Conservation (phyloP, 2,888 invertebrate species). For the Disparrhopalites patrizii region DNA sequence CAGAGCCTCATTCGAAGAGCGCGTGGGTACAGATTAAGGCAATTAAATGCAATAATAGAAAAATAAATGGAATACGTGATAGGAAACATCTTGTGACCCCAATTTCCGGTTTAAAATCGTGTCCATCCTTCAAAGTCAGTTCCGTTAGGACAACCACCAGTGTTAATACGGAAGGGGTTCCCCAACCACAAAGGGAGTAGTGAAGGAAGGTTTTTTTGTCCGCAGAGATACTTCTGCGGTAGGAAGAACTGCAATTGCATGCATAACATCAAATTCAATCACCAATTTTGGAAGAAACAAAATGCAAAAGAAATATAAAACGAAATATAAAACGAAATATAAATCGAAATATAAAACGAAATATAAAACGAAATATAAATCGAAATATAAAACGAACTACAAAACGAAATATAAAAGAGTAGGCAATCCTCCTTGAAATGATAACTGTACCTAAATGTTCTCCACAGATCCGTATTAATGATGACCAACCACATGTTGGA, state of each 20-base stretch:
- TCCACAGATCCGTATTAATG: conserved; percentile 21
- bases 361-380: too few species aligned
- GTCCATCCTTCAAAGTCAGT: background rate
- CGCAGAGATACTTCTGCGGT: background rate
- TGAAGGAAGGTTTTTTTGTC: background rate
- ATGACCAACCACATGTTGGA: conserved; percentile 21
- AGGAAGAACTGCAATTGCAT: too few species aligned
- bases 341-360: too few species aligned
- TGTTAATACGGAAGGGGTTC: background rate
- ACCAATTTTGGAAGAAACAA: background rate
- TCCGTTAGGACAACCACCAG: background rate
- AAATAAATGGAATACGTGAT: conserved; percentile 10
- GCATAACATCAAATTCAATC: background rate
- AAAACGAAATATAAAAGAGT: background rate
- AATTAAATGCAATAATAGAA: background rate
- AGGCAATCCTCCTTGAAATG: too few species aligned
- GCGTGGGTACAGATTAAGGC: background rate
- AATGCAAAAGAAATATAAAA: background rate
- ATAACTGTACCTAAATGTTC: conserved; percentile 23
- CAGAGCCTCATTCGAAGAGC: background rate
- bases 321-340: too few species aligned
- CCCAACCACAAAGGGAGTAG: background rate
- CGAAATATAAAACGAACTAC: too few species aligned
- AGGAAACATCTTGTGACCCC: conserved; percentile 17
- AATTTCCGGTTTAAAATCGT: conserved; percentile 1